phyloP scores from a whole-genome alignment of 2,113 vertebrate genomes.

The Saccopteryx leptura region DNA sequence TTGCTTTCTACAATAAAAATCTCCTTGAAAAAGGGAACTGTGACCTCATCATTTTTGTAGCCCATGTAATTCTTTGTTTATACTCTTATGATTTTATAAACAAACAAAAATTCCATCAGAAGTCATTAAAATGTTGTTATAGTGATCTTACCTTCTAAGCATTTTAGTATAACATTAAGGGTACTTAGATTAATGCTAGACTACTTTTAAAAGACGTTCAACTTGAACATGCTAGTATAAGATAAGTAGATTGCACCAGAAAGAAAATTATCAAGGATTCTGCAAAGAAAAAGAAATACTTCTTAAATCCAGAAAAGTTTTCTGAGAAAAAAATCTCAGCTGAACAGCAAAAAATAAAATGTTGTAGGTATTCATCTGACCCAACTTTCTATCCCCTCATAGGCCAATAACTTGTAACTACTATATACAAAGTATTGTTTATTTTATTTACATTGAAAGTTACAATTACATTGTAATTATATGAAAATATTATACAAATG shows the following conservation, averaged over 20 bases:
- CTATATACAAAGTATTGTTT: not conserved
- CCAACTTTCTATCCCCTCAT: not conserved
- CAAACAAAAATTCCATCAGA: not conserved
- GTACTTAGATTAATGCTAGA: not conserved
- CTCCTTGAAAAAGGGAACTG: not conserved
- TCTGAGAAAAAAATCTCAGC: not conserved
- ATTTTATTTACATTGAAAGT: not conserved
- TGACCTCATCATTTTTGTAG: not conserved
- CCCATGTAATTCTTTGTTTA: not conserved
- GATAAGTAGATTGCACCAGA: constrained; percentile 26
- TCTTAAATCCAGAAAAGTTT: constrained; percentile 49
- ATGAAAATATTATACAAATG: not conserved
- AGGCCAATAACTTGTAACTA: not conserved
- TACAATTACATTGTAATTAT: not conserved
- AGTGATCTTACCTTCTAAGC: not conserved
- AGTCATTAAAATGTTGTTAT: constrained; percentile 53
- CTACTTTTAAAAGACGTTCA: constrained; percentile 52
- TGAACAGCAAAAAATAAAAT: not conserved
- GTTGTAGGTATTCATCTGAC: not conserved
- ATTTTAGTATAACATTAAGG: constrained; percentile 38
- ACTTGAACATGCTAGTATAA: constrained; percentile 11
- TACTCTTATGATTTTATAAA: constrained; percentile 45
- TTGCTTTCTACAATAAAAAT: constrained; percentile 6
- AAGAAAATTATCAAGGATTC: constrained; percentile 18
- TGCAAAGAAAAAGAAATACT: constrained; percentile 57